A percentile compares a stretch with the other conserved stretches of the same genome.
phyloP scores from a whole-genome alignment of 2,797 vertebrate genomes.

The Oophaga sylvatica region DNA sequence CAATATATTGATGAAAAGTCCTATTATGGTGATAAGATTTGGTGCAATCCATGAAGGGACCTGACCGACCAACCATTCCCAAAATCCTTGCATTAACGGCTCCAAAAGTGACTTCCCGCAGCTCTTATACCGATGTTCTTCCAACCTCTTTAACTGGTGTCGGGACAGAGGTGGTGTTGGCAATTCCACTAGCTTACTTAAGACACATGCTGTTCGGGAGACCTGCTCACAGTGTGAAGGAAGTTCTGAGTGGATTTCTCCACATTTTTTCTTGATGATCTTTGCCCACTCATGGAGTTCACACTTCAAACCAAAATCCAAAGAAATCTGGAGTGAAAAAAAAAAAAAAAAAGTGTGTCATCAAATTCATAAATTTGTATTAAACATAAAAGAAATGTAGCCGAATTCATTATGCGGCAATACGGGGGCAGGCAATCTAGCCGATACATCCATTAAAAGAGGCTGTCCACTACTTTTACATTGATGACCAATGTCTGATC shows the following conservation, averaged over 20 bases:
- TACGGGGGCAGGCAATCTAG: no score
- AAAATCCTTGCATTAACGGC: slow-evolving; percentile 96
- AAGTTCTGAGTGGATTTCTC: slow-evolving; percentile 78
- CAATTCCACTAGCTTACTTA: slow-evolving; percentile 88
- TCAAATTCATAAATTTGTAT: no score
- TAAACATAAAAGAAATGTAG: no score
- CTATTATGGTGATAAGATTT: slow-evolving; percentile 94
- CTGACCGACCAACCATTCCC: slow-evolving; percentile 92
- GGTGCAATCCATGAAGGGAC: slow-evolving; percentile 95
- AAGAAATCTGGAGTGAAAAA: background rate
- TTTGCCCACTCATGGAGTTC: slow-evolving; percentile 81
- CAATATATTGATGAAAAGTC: slow-evolving; percentile 92
- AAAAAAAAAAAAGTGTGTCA: background rate
- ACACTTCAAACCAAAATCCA: slow-evolving; percentile 1
- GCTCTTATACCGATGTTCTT: slow-evolving; percentile 96
- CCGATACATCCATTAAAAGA: no score
- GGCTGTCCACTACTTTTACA: no score
- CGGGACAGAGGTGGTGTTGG: slow-evolving; percentile 88
- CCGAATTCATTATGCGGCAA: no score
- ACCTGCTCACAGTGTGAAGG: slow-evolving; percentile 69
- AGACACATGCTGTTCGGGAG: slow-evolving; percentile 71
- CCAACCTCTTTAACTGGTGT: slow-evolving; percentile 93
- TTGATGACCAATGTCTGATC: no score
- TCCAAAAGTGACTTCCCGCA: slow-evolving; percentile 91
- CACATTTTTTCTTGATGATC: slow-evolving; percentile 80